A percentile compares a stretch with the other conserved stretches of the same genome.
These are phyloP conservation scores for Perithous albicinctus DNA, from an alignment of 2,888 invertebrate species.

Conservation along the genomic window DNA sequence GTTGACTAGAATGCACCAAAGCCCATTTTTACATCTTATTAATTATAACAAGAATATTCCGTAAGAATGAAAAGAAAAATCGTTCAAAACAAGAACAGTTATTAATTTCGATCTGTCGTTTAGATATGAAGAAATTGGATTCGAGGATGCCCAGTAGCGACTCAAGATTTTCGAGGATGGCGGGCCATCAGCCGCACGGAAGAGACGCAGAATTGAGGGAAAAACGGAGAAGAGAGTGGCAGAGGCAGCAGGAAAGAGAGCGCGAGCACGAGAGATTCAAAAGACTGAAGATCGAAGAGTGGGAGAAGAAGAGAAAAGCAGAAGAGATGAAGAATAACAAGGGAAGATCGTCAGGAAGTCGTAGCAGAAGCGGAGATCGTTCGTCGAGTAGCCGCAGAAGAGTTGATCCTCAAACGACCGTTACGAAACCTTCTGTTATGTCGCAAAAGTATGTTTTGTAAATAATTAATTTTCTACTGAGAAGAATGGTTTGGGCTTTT, in stretches of 20 bases:
- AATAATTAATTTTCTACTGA: not conserved
- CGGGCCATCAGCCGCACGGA: conserved; percentile 50
- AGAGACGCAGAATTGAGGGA: conserved; percentile 69
- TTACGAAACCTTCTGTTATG: conserved; percentile 62
- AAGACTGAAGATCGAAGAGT: conserved; percentile 73
- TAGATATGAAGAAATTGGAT: conserved; percentile 40
- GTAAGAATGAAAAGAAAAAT: not conserved
- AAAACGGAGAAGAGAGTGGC: conserved; percentile 74
- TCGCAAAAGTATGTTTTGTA: conserved; percentile 65
- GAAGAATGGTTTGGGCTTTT: not conserved
- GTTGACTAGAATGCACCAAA: too few relatives aligned
- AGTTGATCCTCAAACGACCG: not conserved
- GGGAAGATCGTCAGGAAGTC: conserved; percentile 64
- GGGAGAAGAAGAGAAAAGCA: conserved; percentile 68
- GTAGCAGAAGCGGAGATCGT: conserved; percentile 38
- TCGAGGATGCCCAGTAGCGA: conserved; percentile 10
- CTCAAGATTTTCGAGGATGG: conserved; percentile 31
- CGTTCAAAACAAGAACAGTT: not conserved
- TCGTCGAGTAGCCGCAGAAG: conserved; percentile 31
- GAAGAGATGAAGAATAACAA: conserved; percentile 36
- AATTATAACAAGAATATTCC: too few relatives aligned
- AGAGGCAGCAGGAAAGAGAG: conserved; percentile 69
- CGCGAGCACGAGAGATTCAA: conserved; percentile 75
- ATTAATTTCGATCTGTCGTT: not conserved
- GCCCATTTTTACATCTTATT: too few relatives aligned